Percentiles rank a stretch among this genome's conserved stretches.
Conservation (phyloP, 2,797 vertebrate species). For the Jordanella pulchra region DNA sequence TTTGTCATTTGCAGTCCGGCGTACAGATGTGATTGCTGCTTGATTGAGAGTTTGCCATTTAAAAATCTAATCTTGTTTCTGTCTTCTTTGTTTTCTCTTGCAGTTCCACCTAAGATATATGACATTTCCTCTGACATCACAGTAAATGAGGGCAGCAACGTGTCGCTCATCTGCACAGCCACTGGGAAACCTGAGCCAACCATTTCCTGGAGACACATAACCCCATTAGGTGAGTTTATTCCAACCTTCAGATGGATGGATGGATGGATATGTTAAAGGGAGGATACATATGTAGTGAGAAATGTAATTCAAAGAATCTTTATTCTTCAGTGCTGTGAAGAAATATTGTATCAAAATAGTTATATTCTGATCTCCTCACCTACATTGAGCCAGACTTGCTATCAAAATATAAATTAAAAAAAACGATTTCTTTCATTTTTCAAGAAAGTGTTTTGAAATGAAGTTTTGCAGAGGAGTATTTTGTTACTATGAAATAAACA, state of each 20-base stretch:
- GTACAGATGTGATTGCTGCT: neutral
- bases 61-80: slow-evolving; percentile 57
- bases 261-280: too few relatives aligned
- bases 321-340: neutral
- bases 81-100: slow-evolving; percentile 34
- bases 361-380: neutral
- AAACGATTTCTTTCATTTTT: neutral
- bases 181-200: slow-evolving; percentile 94
- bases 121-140: slow-evolving; percentile 91
- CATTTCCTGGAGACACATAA: slow-evolving; percentile 98
- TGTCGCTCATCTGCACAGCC: slow-evolving; percentile 94
- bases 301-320: slow-evolving; percentile 23
- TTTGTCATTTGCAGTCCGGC: neutral
- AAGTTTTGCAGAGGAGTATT: neutral
- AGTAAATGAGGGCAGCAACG: slow-evolving; percentile 95
- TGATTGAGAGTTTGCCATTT: slow-evolving; percentile 25
- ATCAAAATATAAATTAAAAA: neutral
- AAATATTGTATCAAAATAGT: neutral
- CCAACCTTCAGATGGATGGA: slow-evolving; percentile 58
- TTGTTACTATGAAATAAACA: slow-evolving; percentile 9
- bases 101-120: slow-evolving; percentile 97
- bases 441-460: neutral
- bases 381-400: neutral
- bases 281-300: slow-evolving; percentile 20
- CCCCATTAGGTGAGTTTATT: slow-evolving; percentile 89